Evolutionary conservation across 2,797 vertebrate species (phyloP), one percentile per base, ranked within the genome.

Genomic region (Manis javanica): DNA sequence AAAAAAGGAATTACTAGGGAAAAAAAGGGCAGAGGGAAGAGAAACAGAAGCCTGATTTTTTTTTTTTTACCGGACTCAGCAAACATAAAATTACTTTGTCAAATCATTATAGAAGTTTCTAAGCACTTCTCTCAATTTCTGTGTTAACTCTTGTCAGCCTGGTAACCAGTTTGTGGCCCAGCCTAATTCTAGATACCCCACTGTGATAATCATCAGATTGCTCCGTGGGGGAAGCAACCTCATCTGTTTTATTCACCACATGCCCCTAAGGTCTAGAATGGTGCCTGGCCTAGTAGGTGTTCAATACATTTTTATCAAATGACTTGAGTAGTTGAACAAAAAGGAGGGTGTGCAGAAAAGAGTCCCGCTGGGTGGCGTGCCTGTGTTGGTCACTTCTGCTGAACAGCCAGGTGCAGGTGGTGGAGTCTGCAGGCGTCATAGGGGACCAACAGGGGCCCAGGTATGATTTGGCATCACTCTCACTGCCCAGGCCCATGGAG

Each of bases 1-100:
- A 34, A 59, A 86, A 86, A 75, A 39, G 12, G 3, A 49, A n/a
- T 71, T 84, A 19, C n/a, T 85, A 64, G 71, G 15, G 90, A 93
- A 49, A 69, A 31, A 18, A 63, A 39, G 49, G 46, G 11, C 46
- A 46, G 10, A 10, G 46, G 46, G 46, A 49, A 87, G 72, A 71
- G 21, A 59, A 51, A 29, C 23, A 74, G 55, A 75, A 61, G 23
- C 1, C 3, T 57, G 10, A 29, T 55, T 69, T 61, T 39, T 42
- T 34, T 42, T 24, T 49, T 34, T 72, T 34, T 49, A 59, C 24
- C 77, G 34, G 14, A 71, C 3, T 79, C 37, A 71, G 29, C 23
- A 87, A 75, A 49, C 34, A 81, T 55, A 64, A 61, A 74, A 34
- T 91, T 19, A 39, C 26, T 63, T 42, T 53, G 39, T 74, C 53